A percentile compares a stretch with the other conserved stretches of the same genome.
phyloP scores from a whole-genome alignment of 1,140 invertebrate species.

The Aleiodes sp. region DNA sequence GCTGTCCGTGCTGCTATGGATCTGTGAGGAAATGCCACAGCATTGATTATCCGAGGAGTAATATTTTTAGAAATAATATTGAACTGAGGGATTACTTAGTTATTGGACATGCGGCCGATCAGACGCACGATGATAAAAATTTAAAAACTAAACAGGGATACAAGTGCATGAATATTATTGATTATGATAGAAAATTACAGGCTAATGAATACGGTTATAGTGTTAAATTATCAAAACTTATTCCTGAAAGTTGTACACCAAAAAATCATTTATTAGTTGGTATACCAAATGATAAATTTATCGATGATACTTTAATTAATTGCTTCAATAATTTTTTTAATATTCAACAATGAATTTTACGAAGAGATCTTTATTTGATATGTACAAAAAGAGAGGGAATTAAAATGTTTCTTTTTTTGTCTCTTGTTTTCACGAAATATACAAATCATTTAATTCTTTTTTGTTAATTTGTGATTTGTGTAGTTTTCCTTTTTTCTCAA shows the following conservation, averaged over 20 bases:
- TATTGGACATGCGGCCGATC: slow-evolving; percentile 89
- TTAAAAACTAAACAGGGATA: slow-evolving; percentile 78
- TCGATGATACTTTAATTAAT: background rate
- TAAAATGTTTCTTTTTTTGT: slow-evolving; percentile 31
- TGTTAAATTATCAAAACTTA: slow-evolving; percentile 79
- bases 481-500: background rate
- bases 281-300: slow-evolving; percentile 53
- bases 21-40: slow-evolving; percentile 79
- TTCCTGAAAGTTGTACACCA: slow-evolving; percentile 84
- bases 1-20: slow-evolving; percentile 96
- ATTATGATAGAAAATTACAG: slow-evolving; percentile 82
- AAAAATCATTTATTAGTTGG: slow-evolving; percentile 95
- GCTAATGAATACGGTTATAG: slow-evolving; percentile 80
- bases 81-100: slow-evolving; percentile 77
- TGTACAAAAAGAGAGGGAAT: slow-evolving; percentile 50
- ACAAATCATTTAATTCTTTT: slow-evolving; percentile 46
- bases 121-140: slow-evolving; percentile 80
- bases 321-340: slow-evolving; percentile 17
- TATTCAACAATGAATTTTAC: slow-evolving; percentile 42
- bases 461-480: background rate
- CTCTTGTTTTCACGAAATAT: slow-evolving; percentile 44
- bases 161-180: slow-evolving; percentile 87
- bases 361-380: slow-evolving; percentile 49
- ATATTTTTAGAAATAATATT: slow-evolving; percentile 62
- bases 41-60: slow-evolving; percentile 78